Conservation (phyloP, 2,888 invertebrate genomes). For the Anoplius nigerrimus region DNA sequence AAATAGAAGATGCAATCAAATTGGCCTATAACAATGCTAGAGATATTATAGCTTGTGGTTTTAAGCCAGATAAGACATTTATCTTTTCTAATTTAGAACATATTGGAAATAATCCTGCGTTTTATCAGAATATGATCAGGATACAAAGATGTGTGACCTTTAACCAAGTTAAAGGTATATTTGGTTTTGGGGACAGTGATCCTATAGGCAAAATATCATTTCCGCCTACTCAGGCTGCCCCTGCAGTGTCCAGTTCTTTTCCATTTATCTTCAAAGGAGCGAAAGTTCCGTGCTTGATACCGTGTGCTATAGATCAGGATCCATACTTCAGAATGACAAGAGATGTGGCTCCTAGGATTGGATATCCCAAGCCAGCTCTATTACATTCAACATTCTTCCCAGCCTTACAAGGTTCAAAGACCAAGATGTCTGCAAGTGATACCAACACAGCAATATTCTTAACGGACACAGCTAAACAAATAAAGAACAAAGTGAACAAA, state of each 20-base stretch:
- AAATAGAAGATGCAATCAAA: slow-evolving; percentile 89
- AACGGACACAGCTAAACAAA: slow-evolving; percentile 95
- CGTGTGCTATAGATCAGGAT: slow-evolving; percentile 99
- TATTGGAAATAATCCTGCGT: slow-evolving; percentile 89
- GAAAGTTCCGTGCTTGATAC: slow-evolving; percentile 90
- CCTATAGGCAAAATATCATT: slow-evolving; percentile 98
- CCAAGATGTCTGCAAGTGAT: slow-evolving; percentile 99
- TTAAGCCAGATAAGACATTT: slow-evolving; percentile 95
- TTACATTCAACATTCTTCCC: slow-evolving; percentile 93
- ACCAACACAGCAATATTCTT: slow-evolving; percentile 94
- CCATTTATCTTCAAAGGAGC: slow-evolving; percentile 91
- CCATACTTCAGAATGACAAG: slow-evolving; percentile 99
- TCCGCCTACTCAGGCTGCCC: slow-evolving; percentile 97
- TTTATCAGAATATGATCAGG: slow-evolving; percentile 94
- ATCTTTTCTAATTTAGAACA: slow-evolving; percentile 97
- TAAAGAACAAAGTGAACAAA: slow-evolving; percentile 97
- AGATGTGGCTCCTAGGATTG: slow-evolving; percentile 96
- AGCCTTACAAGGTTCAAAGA: slow-evolving; percentile 95
- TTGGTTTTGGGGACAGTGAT: slow-evolving; percentile 97
- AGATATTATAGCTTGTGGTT: slow-evolving; percentile 98
- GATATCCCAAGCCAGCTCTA: slow-evolving; percentile 90
- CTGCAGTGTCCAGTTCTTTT: slow-evolving; percentile 92
- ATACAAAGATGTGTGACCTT: slow-evolving; percentile 97
- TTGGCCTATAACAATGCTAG: slow-evolving; percentile 95
- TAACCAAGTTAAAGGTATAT: slow-evolving; percentile 98